Percentiles rank a stretch among this genome's conserved stretches.
These are phyloP conservation scores for Mechanitis mazaeus DNA, from an alignment of 2,888 invertebrate genomes.

Conservation along the genomic window DNA sequence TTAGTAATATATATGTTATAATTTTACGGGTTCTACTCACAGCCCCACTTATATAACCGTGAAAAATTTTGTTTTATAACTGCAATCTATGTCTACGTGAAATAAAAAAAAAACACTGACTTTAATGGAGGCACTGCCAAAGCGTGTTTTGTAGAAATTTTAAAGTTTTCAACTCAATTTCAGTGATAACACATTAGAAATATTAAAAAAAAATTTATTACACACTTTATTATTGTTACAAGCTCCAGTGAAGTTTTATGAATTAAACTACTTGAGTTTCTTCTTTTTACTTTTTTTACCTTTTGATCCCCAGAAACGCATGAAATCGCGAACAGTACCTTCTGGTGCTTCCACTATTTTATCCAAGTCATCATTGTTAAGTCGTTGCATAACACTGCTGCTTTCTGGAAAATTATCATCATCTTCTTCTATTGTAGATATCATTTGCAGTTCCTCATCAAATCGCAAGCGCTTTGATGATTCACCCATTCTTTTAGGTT, in stretches of 20 bases:
- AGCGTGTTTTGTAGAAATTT: too few relatives aligned
- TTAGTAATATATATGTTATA: neutral
- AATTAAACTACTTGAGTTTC: constrained; percentile 30
- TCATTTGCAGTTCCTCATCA: constrained; percentile 43
- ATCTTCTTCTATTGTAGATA: constrained; percentile 32
- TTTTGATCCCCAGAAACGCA: constrained; percentile 45
- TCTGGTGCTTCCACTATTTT: constrained; percentile 31
- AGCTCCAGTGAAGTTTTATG: too few relatives aligned
- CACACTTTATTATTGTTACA: too few relatives aligned
- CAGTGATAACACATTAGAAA: too few relatives aligned
- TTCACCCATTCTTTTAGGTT: constrained; percentile 13
- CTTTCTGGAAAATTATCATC: constrained; percentile 25
- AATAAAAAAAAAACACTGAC: too few relatives aligned
- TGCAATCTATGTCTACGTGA: too few relatives aligned
- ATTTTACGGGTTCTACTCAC: neutral
- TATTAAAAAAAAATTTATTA: too few relatives aligned
- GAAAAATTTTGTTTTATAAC: too few relatives aligned
- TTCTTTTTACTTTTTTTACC: constrained; percentile 38
- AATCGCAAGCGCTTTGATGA: constrained; percentile 49
- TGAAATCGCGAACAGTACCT: constrained; percentile 39
- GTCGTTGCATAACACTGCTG: constrained; percentile 6
- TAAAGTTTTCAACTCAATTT: too few relatives aligned
- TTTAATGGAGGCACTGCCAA: too few relatives aligned
- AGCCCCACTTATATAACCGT: too few relatives aligned
- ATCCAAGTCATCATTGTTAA: constrained; percentile 26